Conservation (phyloP, 2,113 vertebrate species). For the Circaetus cinerascens region DNA sequence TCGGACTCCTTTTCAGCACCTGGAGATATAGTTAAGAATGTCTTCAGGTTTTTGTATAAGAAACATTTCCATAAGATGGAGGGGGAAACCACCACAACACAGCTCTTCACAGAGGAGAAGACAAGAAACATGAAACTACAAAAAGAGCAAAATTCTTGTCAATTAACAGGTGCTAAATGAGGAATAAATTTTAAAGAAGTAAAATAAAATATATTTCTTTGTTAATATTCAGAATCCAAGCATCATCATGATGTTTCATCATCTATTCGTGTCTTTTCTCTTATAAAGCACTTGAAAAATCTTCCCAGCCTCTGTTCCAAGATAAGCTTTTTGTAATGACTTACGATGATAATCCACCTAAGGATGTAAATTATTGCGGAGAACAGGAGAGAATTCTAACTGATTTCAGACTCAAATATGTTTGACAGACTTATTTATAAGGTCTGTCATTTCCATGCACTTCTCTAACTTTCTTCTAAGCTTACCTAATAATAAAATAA, state of each 20-base stretch:
- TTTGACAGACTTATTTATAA: not conserved
- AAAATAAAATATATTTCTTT: not conserved
- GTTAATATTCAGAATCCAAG: not conserved
- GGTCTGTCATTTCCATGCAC: not conserved
- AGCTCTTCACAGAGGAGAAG: not conserved
- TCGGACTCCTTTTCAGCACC: not conserved
- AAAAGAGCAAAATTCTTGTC: not conserved
- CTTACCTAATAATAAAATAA: not conserved
- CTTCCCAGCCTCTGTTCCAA: not conserved
- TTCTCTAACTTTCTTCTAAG: not conserved
- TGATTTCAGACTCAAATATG: not conserved
- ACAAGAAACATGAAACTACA: not conserved
- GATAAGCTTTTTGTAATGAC: not conserved
- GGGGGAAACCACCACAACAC: not conserved
- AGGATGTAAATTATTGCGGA: not conserved
- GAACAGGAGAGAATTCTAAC: not conserved
- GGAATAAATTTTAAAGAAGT: not conserved
- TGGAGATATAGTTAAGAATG: not conserved
- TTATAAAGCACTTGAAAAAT: not conserved
- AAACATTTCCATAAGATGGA: not conserved
- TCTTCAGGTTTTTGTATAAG: not conserved
- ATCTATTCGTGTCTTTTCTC: not conserved
- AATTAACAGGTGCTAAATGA: not conserved
- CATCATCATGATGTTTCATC: not conserved
- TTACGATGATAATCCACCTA: not conserved